Conservation (phyloP, 2,797 vertebrate genomes). For the Microctenopoma lineatum region DNA sequence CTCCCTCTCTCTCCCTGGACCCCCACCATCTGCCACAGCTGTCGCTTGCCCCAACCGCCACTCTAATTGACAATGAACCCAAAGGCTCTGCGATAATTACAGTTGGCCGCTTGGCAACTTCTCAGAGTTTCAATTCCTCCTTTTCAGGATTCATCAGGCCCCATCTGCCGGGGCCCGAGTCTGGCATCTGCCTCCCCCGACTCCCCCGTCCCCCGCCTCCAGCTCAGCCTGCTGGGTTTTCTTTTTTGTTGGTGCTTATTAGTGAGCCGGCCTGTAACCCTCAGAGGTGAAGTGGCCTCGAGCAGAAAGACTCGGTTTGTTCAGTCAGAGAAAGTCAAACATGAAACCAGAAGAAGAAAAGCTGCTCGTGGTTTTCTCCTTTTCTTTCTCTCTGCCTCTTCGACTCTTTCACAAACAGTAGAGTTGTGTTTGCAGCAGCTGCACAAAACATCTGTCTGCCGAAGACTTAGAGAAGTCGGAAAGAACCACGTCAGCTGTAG, state of each 20-base stretch:
- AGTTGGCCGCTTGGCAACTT: slow-evolving; percentile 84
- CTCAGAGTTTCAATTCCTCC: slow-evolving; percentile 84
- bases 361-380: too few species aligned
- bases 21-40: slow-evolving; percentile 91
- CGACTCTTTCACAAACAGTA: too few species aligned
- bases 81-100: slow-evolving; percentile 85
- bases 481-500: too few species aligned
- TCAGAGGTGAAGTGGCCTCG: slow-evolving; percentile 76
- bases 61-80: slow-evolving; percentile 90
- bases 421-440: too few species aligned
- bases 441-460: too few species aligned
- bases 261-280: slow-evolving; percentile 76
- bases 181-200: slow-evolving; percentile 64
- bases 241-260: slow-evolving; percentile 78
- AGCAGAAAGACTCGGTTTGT: slow-evolving; percentile 75
- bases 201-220: slow-evolving; percentile 22
- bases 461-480: too few species aligned
- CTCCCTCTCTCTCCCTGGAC: slow-evolving; percentile 73
- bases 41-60: slow-evolving; percentile 83
- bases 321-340: slow-evolving; percentile 57
- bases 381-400: too few species aligned
- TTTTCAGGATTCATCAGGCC: slow-evolving; percentile 86
- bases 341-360: too few species aligned
- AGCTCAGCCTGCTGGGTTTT: slow-evolving; percentile 73
- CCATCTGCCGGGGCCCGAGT: slow-evolving; percentile 84